These are phyloP conservation scores for Callospermophilus lateralis DNA, from an alignment of 2,113 vertebrate genomes.

Conservation along the genomic window DNA sequence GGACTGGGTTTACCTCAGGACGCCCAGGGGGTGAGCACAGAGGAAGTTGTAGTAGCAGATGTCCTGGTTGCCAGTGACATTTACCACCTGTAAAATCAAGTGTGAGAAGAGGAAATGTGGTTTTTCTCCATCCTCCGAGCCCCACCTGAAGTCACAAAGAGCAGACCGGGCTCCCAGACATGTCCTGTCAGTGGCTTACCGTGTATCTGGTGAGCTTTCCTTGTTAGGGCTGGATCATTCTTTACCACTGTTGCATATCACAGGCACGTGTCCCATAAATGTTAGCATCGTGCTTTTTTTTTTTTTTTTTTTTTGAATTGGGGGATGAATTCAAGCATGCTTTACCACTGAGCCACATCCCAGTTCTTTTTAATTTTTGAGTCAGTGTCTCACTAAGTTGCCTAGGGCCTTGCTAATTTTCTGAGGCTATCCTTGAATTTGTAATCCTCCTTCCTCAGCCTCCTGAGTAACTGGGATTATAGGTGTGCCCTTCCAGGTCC, in stretches of 20 bases:
- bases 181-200: background rate
- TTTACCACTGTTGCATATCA: background rate
- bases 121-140: background rate
- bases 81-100: conserved; percentile 87
- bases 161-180: background rate
- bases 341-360: too few species aligned
- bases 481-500: too few species aligned
- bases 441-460: too few species aligned
- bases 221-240: background rate
- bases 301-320: too few species aligned
- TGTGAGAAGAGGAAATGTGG: background rate
- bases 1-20: conserved; percentile 87
- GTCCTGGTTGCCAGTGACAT: conserved; percentile 91
- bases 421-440: too few species aligned
- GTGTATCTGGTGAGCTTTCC: background rate
- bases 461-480: too few species aligned
- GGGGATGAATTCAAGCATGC: too few species aligned
- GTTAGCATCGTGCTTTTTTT: background rate
- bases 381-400: too few species aligned
- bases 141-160: background rate
- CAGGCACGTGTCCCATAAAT: background rate
- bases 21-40: conserved; percentile 90
- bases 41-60: conserved; percentile 94
- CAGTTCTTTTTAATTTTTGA: too few species aligned
- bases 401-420: too few species aligned